Evolutionary conservation across 2,797 vertebrate species (phyloP).

Genomic region (Ammospiza maritima): DNA sequence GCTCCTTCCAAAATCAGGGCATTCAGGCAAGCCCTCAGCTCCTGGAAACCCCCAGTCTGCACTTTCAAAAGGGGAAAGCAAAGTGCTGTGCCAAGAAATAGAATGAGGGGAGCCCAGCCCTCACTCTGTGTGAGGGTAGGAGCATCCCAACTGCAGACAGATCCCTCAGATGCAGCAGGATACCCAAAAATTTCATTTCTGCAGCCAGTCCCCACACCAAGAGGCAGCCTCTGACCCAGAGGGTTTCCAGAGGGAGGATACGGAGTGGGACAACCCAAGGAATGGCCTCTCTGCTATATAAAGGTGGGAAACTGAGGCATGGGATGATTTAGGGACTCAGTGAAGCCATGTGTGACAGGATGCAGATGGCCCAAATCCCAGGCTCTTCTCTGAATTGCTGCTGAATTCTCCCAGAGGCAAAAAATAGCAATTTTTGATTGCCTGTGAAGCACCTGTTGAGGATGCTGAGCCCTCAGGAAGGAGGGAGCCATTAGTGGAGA

Average conservation of each 20-base stretch:
- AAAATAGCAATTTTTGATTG: slow-evolving; percentile 43
- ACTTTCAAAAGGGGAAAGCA: not conserved
- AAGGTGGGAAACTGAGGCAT: not conserved
- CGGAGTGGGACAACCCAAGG: not conserved
- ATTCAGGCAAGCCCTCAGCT: not conserved
- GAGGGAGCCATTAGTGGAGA: not conserved
- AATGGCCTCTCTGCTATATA: not conserved
- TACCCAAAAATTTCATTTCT: not conserved
- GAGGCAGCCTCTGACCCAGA: not conserved
- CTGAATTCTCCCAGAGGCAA: slow-evolving; percentile 37
- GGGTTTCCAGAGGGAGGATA: not conserved
- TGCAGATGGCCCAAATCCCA: slow-evolving; percentile 23
- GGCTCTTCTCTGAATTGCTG: slow-evolving; percentile 31
- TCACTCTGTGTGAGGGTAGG: accelerated
- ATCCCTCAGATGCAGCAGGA: accelerated
- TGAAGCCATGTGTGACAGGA: not conserved
- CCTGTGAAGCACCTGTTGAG: slow-evolving; percentile 19
- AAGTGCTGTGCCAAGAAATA: not conserved
- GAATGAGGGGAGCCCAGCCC: not conserved
- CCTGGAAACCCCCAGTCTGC: not conserved
- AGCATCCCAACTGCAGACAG: not conserved
- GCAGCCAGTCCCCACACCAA: not conserved
- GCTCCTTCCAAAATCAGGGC: not conserved
- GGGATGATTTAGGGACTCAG: not conserved
- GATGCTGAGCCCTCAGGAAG: slow-evolving; percentile 30